Base-by-base conservation (phyloP, 2,888 invertebrate genomes). In the Gastrophysa polygoni region DNA sequence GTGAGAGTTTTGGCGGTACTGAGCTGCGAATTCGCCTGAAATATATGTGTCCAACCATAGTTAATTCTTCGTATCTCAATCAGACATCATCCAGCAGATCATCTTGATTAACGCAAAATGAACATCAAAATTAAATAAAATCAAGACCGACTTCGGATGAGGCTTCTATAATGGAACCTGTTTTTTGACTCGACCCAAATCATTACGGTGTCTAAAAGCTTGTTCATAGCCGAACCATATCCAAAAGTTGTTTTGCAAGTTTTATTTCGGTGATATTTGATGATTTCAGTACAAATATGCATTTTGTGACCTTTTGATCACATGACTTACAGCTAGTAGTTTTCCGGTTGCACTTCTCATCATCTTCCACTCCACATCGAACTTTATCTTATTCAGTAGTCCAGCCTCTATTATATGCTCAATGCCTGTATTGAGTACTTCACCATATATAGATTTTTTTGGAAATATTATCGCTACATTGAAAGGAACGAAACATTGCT, bases 401-500 rank as follows among this genome's bases (percentile, higher is more conserved):
- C 93, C 93, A 68, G 85, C 85, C 77, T 92, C 89, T n/a, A 86
- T 78, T 50, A 88, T 85, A 55, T 85, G 81, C 32, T 86, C 78
- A 2, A 92, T 83, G 59, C 89, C 87, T 0, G 80, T 78, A 72
- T 87, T 88, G 10, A 92, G 77, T 66, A 87, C 84, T 0, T 83
- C 82, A 3, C 86, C 85, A 73, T 89, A 90, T 0, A 90, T 82
- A 0, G 91, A 87, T 69, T 88, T 85, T 54, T 85, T 85, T 0
- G 89, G 89, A 71, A 89, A 88, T 1, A 85, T 83, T 48, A 89
- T 82, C 0, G 88, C 86, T 0, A 92, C 88, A 57, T 89, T 86
- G 68, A 89, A 91, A 0, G 88, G 87, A 0, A 88, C 89, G 71
- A 92, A 91, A 73, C 92, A 93, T 80, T 92, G 88, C 43, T 87